Evolutionary conservation across 2,113 vertebrate genomes (phyloP), one percentile per base, ranked within the genome.

Genomic region (Barbus barbus): DNA sequence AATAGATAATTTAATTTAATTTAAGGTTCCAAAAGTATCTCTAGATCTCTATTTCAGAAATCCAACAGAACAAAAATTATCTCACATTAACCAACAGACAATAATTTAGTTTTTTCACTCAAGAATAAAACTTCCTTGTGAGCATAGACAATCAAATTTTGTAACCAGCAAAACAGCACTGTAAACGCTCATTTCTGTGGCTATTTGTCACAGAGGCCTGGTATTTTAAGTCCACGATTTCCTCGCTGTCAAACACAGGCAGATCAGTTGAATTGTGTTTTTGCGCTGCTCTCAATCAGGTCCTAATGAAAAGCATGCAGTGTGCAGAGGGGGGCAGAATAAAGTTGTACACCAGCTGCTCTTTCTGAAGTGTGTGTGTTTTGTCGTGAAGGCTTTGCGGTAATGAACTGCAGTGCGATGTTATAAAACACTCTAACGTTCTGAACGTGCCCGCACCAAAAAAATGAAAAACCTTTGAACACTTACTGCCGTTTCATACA

Each of bases 261-360:
- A 76, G 77, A 89, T 85, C 86, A 90, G 85, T 87, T 79, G 86
- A 89, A 93, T 90, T 86, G 90, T 92, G 94, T 93, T 93, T 91
- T 89, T 92, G 87, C 90, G 90, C 93, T 93, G 92, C 90, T 89
- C 93, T 91, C 92, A 93, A 93, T 94, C 92, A 93, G 91, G 87
- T 84, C 81, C 86, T 94, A 93, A 94, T 94, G 90, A 94, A 94
- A 94, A 94, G 90, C 93, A 93, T 87, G 81, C 86, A 78, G 74
- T 5, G 28, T 63, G 60, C 82, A 60, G 81, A 61, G 76, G 58
- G 82, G 56, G 31, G 8, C 11, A 9, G 53, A 51, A 84, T 91
- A 88, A 92, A 94, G 94, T 92, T 91, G 93, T 93, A 86, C 84
- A 89, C 90, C 93, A 94, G 94, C 92, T 94, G 93, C 90, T 91